Evolutionary conservation across 2,113 vertebrate genomes (phyloP).

Genomic region (Anas platyrhynchos): DNA sequence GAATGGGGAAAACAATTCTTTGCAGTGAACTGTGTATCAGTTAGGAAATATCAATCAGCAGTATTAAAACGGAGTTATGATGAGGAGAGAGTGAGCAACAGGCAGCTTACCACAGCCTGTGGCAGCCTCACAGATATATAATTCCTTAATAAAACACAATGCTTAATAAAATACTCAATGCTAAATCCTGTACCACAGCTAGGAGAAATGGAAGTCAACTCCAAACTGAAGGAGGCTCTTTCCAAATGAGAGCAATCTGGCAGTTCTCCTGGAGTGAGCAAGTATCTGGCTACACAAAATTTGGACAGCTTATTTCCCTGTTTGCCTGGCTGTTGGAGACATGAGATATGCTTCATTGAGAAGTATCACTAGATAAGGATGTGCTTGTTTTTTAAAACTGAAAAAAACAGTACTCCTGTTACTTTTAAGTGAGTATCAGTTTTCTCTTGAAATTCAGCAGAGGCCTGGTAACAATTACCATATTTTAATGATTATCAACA

Average conservation of each 20-base stretch:
- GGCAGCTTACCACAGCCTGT: neutral
- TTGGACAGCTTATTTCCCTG: slow-evolving; percentile 7
- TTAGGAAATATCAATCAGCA: neutral
- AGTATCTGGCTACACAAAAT: slow-evolving; percentile 4
- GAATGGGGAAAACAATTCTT: neutral
- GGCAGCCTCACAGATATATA: neutral
- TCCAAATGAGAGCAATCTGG: neutral
- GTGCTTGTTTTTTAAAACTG: neutral
- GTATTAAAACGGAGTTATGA: neutral
- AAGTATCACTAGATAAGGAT: slow-evolving; percentile 41
- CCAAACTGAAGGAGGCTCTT: neutral
- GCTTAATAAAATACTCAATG: neutral
- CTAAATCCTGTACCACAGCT: neutral
- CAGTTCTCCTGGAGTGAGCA: slow-evolving; percentile 19
- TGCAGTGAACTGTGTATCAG: neutral
- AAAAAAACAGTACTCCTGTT: neutral
- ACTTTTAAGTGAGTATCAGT: slow-evolving; percentile 21
- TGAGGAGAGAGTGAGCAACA: neutral
- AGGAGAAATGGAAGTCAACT: slow-evolving; percentile 16
- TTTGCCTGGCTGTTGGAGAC: slow-evolving; percentile 29
- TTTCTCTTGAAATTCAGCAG: slow-evolving; percentile 30
- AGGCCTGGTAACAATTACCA: slow-evolving; percentile 36
- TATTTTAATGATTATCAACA: slow-evolving; percentile 50
- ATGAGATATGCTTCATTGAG: slow-evolving; percentile 20
- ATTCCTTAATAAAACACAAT: neutral